Evolutionary conservation across 2,797 vertebrate genomes (phyloP).

Genomic region (Parambassis ranga): DNA sequence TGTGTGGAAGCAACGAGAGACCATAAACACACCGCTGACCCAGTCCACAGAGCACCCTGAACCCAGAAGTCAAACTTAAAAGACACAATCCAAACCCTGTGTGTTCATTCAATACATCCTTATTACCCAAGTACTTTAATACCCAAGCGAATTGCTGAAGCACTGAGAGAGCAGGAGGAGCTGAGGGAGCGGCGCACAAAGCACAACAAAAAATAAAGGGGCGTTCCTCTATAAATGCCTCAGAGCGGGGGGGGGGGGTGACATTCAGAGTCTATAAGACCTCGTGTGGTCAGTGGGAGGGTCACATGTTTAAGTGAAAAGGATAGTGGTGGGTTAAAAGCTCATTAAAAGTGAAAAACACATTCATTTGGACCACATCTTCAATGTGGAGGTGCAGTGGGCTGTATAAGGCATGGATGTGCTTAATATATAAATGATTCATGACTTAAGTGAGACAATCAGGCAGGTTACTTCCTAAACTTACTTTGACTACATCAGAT

Average conservation of each 20-base stretch:
- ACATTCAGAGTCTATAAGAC: slow-evolving; percentile 40
- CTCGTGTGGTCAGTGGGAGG: background rate
- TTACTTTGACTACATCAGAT: slow-evolving; percentile 23
- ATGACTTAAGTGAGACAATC: slow-evolving; percentile 1
- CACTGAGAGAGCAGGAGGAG: slow-evolving; percentile 64
- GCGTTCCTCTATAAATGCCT: slow-evolving; percentile 4
- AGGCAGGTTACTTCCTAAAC: slow-evolving; percentile 16
- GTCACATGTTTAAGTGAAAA: background rate
- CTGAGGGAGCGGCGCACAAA: slow-evolving; percentile 51
- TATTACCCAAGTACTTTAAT: slow-evolving; percentile 60
- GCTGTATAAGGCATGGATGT: slow-evolving; percentile 59
- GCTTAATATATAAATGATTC: slow-evolving; percentile 9
- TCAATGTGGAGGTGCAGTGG: slow-evolving; percentile 55
- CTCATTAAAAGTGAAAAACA: slow-evolving; percentile 42
- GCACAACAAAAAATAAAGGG: slow-evolving; percentile 9
- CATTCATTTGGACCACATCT: slow-evolving; percentile 62
- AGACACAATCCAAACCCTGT: slow-evolving; percentile 67
- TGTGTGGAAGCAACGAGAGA: slow-evolving; percentile 1
- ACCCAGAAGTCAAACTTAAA: slow-evolving; percentile 63
- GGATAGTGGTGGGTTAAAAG: background rate
- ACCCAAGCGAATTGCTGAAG: slow-evolving; percentile 65
- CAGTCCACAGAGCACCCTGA: slow-evolving; percentile 48
- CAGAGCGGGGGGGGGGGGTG: background rate
- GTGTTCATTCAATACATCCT: slow-evolving; percentile 78
- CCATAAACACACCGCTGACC: slow-evolving; percentile 38